These are phyloP conservation scores for Silvanus unidentatus DNA, from an alignment of 2,888 invertebrate genomes.

Conservation along the genomic window DNA sequence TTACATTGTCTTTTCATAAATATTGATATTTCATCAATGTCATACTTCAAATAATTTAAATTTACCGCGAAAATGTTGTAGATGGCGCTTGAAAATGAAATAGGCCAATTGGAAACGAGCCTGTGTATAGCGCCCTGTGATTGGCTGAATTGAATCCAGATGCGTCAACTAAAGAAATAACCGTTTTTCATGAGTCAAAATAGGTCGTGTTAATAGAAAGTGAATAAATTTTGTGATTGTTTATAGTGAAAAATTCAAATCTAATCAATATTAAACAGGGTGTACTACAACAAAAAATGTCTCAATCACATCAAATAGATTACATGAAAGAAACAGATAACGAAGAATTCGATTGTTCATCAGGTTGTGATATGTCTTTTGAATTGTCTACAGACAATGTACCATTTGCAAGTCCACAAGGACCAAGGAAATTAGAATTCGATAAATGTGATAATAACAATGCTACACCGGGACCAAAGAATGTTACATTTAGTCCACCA, in stretches of 20 bases:
- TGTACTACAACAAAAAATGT: conserved; percentile 25
- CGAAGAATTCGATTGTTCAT: conserved; percentile 44
- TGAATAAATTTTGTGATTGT: background rate
- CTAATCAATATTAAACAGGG: background rate
- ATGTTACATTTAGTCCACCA: conserved; percentile 51
- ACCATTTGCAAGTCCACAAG: conserved; percentile 1
- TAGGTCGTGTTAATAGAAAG: background rate
- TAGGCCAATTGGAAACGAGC: background rate
- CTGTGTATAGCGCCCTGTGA: too few relatives aligned
- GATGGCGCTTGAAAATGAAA: background rate
- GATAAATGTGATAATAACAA: background rate
- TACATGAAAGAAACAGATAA: conserved; percentile 26
- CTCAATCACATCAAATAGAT: conserved; percentile 29
- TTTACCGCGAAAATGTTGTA: background rate
- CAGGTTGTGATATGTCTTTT: conserved; percentile 60
- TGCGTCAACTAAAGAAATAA: conserved; percentile 29
- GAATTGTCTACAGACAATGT: conserved; percentile 54
- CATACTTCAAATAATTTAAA: too few relatives aligned
- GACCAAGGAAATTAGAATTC: background rate
- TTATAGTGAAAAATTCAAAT: conserved; percentile 3
- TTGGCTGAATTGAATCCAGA: conserved; percentile 34
- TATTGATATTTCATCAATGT: too few relatives aligned
- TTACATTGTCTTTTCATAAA: too few relatives aligned
- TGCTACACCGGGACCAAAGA: conserved; percentile 33
- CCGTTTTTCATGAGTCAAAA: conserved; percentile 22